Evolutionary conservation across 2,113 vertebrate species (phyloP), one percentile per base, ranked within the genome.

Genomic region (Pimephales promelas): DNA sequence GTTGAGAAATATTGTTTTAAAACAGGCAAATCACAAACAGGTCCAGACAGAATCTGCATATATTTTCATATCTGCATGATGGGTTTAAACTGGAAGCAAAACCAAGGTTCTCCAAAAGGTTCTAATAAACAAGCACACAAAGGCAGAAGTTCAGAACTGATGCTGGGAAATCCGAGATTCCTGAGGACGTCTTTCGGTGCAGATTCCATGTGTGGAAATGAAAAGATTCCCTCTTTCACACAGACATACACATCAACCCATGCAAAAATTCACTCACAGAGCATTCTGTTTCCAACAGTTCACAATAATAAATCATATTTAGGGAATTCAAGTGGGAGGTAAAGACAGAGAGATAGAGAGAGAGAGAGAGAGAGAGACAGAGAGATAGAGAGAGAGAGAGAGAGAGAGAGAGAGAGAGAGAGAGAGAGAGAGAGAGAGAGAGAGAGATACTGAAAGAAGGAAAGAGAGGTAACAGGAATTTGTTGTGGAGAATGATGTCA

Each of bases 401-500:
- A 85, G 28, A 36, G 64, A 78, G 59, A 59, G 56, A 22, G 49
- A 68, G 28, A 62, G 47, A 47, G 36, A 40, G 73, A 85, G 70
- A 80, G 68, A 40, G 70, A 4, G 10, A 79, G 31, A 85, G 28
- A 36, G 64, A 78, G 59, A 59, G 56, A 22, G 49, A 68, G 28
- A 62, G 47, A 47, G 36, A 40, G 73, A 85, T 59, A 80, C 56
- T 28, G 70, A 4, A 7, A 79, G 31, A 49, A 52, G 71, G 79
- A 72, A 61, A 28, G 52, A 78, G 80, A 76, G 62, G 70, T 45
- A 47, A 57, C n/a, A 82, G 61, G 28, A 54, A 83, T 79, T 74
- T 71, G 62, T 83, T 74, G 36, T 10, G 34, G n/a, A 72, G 64
- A 72, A 62, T 3, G 52, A 71, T 86, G 74, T 64, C 73, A 84